Conservation (phyloP, 2,888 invertebrate species). For the Carterocephalus palaemon region DNA sequence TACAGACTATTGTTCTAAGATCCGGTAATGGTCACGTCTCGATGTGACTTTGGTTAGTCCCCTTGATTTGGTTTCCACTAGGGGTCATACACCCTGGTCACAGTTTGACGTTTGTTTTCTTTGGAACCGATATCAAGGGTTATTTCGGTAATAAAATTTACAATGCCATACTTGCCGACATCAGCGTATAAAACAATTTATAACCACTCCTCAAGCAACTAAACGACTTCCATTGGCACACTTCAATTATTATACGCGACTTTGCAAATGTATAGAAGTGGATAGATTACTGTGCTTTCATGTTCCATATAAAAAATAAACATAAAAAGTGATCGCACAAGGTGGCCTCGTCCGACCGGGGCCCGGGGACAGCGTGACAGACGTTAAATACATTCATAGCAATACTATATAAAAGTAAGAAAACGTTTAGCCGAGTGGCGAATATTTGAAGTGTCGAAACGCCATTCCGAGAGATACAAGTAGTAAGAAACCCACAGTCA, state of each 20-base stretch:
- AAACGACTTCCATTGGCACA: slow-evolving; percentile 17
- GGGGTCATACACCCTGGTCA: slow-evolving; percentile 81
- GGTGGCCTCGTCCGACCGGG: slow-evolving; percentile 49
- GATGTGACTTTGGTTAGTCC: slow-evolving; percentile 80
- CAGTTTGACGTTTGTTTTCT: slow-evolving; percentile 42
- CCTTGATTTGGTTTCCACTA: slow-evolving; percentile 90
- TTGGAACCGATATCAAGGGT: slow-evolving; percentile 61
- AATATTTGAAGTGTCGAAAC: slow-evolving; percentile 40
- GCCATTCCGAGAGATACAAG: slow-evolving; percentile 46
- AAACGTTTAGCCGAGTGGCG: slow-evolving; percentile 44
- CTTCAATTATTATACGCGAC: slow-evolving; percentile 25
- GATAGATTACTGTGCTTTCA: slow-evolving; percentile 21
- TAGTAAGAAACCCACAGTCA: slow-evolving; percentile 56
- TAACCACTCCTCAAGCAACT: slow-evolving; percentile 21
- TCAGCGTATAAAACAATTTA: slow-evolving; percentile 8
- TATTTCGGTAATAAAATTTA: slow-evolving; percentile 31
- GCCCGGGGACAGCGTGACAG: slow-evolving; percentile 50
- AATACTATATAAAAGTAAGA: slow-evolving; percentile 52
- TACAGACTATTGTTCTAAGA: slow-evolving; percentile 28
- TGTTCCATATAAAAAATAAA: slow-evolving; percentile 10
- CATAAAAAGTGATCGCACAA: slow-evolving; percentile 26
- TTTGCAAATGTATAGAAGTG: slow-evolving; percentile 2
- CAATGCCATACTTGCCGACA: slow-evolving; percentile 16
- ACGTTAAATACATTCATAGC: slow-evolving; percentile 55
- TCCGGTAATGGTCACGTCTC: slow-evolving; percentile 80